Evolutionary conservation across 2,797 vertebrate species (phyloP), one percentile per base, ranked within the genome.

Genomic region (Malurus splendens): DNA sequence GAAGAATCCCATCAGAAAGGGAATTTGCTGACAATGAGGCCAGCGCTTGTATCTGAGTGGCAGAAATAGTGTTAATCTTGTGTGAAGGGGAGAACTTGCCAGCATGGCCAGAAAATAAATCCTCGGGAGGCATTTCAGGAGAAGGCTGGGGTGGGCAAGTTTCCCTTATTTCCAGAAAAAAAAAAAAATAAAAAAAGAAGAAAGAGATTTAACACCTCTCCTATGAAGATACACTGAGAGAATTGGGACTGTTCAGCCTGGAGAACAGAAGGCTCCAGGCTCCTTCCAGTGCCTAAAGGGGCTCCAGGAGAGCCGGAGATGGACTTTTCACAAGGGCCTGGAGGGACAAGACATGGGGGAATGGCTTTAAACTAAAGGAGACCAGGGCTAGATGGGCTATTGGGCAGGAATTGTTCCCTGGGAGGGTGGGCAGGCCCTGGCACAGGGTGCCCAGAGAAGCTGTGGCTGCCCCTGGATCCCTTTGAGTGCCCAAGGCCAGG

Each of bases 351-450:
- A 17, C 9, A 10, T 2, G 5, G 27, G 16, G 30, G 14, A 36
- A 36, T 55, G n/a, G 17, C 30, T 18, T 67, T 17, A 7, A 7
- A 11, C 1, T 52, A 62, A 10, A 25, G 24, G 9, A 47, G 41
- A 0, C 3, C 0, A 1, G 20, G 17, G 7, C 1, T 30, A 6
- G 24, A 25, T 47, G 3, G 7, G 7, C 12, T 44, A 3, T 14
- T 1, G 2, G 54, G 39, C 5, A 52, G 8, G 2, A 66, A 74
- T 20, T 2, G 1, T 6, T 60, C 24, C 27, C 19, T 59, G 16
- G 0, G 1, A 74, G 52, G 18, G 52, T 57, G 38, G 27, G 5
- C 1, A 52, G 38, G 15, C 7, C 7, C 68, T 82, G 68, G 59
- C 10, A 6, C 11, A 25, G 76, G 13, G 4, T 68, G 16, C 20